Evolutionary conservation across 2,888 invertebrate genomes (phyloP), one percentile per base, ranked within the genome.

Genomic region (Geotrupes spiniger): DNA sequence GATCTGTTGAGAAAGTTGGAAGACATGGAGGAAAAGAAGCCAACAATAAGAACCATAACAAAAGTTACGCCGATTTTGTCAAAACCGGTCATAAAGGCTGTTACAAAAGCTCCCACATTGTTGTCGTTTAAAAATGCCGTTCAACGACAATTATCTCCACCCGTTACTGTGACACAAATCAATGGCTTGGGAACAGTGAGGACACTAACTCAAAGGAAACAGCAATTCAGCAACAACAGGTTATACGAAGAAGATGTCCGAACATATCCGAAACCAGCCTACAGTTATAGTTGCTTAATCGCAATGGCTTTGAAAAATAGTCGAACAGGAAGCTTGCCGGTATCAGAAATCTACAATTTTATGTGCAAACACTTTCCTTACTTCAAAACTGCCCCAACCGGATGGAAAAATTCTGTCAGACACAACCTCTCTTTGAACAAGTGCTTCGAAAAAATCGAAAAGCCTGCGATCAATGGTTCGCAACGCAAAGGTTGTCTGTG

Each of bases 321-420:
- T 53, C 82, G 87, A 62, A 89, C 89, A 45, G 97, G 97, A 45
- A 92, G 93, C 63, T 75, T 98, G 63, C 97, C 97, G 2, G 98
- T 98, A 26, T 95, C 95, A 8, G 98, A 98, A 77, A 98, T 98
- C 62, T 98, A 98, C 74, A 94, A 92, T 71, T 98, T 98, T 69
- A 96, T 98, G 90, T 97, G 94, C 89, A 92, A 94, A 74, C 95
- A 98, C 72, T 98, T 98, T 70, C 98, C 98, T 0, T 98, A 96
- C 73, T 98, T 98, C 73, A 95, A 95, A 76, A 96, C 94, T 1
- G 98, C 98, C 6, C 97, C 96, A 14, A 92, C 89, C 69, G 97
- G 97, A 10, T 98, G 98, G 98, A 98, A 98, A 76, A 98, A 98
- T 72, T 97, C 97, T 2, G 97, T 98, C 1, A 80, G 98, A 59